These are phyloP conservation scores for Xiphias gladius DNA, from an alignment of 2,113 vertebrate genomes.

Conservation along the genomic window DNA sequence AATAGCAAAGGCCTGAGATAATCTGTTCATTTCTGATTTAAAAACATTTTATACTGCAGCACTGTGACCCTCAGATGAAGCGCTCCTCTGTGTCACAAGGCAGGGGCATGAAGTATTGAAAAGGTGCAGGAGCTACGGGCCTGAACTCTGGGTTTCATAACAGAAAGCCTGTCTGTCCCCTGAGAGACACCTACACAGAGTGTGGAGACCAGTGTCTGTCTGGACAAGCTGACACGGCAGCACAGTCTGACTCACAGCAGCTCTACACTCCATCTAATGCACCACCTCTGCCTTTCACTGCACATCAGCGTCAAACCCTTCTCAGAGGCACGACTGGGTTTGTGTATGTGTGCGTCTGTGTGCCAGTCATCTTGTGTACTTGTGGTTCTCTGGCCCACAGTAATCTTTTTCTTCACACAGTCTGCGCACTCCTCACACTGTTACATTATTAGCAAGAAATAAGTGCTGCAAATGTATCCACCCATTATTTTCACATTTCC, in stretches of 20 bases:
- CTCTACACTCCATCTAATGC: constrained; percentile 68
- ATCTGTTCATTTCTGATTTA: constrained; percentile 52
- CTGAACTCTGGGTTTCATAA: constrained; percentile 60
- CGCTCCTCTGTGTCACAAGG: constrained; percentile 13
- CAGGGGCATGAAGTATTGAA: constrained; percentile 68
- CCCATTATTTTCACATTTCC: constrained; percentile 32
- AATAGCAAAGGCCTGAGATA: constrained; percentile 28
- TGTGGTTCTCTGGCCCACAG: constrained; percentile 50
- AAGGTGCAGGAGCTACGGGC: constrained; percentile 35
- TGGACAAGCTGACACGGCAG: constrained; percentile 66
- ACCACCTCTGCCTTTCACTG: constrained; percentile 73
- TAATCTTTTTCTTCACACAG: constrained; percentile 21
- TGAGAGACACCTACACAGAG: constrained; percentile 72
- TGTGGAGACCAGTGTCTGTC: constrained; percentile 63
- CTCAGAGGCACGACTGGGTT: constrained; percentile 34
- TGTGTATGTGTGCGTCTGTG: constrained; percentile 33
- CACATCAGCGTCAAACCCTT: constrained; percentile 70
- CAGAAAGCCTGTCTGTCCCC: constrained; percentile 60
- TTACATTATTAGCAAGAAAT: constrained; percentile 7
- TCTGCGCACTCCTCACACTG: constrained; percentile 1
- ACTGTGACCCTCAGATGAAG: constrained; percentile 34
- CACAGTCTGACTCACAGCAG: constrained; percentile 67
- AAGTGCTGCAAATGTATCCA: not conserved
- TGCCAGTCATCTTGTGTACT: constrained; percentile 44
- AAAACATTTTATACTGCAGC: constrained; percentile 31